A percentile compares a stretch with the other conserved stretches of the same genome.
These are phyloP conservation scores for Drosophila lowei DNA, from an alignment of 1,140 invertebrate species.

Conservation along the genomic window DNA sequence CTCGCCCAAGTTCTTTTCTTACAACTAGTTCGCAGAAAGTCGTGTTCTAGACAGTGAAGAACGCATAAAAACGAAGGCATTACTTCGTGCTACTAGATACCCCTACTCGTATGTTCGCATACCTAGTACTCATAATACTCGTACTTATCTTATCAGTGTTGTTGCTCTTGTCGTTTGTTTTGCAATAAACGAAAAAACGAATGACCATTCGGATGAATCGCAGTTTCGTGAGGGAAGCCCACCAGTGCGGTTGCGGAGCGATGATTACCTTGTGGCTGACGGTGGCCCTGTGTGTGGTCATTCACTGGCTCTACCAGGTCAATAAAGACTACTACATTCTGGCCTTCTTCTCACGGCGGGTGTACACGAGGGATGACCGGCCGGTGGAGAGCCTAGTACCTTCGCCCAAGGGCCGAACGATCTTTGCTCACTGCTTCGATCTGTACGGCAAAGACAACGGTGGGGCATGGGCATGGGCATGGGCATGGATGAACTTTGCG, in stretches of 20 bases:
- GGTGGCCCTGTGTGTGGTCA: constrained; percentile 22
- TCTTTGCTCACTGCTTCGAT: constrained; percentile 54
- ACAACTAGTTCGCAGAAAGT: no score
- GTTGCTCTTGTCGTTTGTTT: neutral
- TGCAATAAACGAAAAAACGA: neutral
- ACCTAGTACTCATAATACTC: neutral
- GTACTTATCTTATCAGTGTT: neutral
- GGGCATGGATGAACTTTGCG: neutral
- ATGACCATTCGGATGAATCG: neutral
- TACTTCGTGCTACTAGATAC: no score
- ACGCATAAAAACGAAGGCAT: no score
- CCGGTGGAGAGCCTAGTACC: constrained; percentile 45
- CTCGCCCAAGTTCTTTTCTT: no score
- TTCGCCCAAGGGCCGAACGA: constrained; percentile 39
- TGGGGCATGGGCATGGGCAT: constrained; percentile 15
- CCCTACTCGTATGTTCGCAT: no score
- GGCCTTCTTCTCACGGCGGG: constrained; percentile 45
- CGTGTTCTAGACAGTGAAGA: no score
- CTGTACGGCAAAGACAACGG: constrained; percentile 50
- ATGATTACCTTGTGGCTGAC: constrained; percentile 28
- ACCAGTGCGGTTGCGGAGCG: neutral
- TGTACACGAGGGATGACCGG: constrained; percentile 41
- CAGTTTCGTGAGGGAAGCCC: neutral
- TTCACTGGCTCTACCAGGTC: constrained; percentile 47
- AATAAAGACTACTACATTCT: constrained; percentile 57